phyloP scores from a whole-genome alignment of 92 coral and sea anemone genomes.

The Hydrozoanthus gracilis region DNA sequence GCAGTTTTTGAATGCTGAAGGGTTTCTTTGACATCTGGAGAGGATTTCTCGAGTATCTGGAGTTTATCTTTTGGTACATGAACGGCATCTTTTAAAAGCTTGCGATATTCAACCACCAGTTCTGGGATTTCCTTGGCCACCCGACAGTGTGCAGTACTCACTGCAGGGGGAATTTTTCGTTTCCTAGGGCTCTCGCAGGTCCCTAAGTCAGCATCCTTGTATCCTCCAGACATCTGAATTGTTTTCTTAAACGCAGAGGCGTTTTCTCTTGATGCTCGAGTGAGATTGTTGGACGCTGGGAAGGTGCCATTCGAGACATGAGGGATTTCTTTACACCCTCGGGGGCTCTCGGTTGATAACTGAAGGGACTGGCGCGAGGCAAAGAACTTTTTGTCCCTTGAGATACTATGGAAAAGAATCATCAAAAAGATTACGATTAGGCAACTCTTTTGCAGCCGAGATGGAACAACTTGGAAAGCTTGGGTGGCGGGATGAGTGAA shows the following conservation, averaged over 20 bases:
- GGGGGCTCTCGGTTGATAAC: conserved; percentile 13
- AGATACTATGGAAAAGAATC: not conserved
- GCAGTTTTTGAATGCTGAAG: not conserved
- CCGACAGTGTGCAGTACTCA: not conserved
- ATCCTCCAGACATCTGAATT: not conserved
- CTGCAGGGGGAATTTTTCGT: too few relatives aligned
- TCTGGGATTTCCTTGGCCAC: not conserved
- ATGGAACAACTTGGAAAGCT: too few relatives aligned
- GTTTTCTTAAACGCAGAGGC: not conserved
- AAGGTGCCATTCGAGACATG: not conserved
- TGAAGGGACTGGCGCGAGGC: not conserved
- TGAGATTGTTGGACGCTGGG: not conserved
- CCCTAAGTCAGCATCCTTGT: too few relatives aligned
- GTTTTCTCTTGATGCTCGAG: not conserved
- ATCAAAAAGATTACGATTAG: too few relatives aligned
- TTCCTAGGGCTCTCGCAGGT: too few relatives aligned
- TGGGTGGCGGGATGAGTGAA: too few relatives aligned
- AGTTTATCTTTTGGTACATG: not conserved
- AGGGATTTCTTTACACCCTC: conserved; percentile 5
- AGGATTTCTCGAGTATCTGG: not conserved
- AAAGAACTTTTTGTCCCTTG: not conserved
- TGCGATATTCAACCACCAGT: too few relatives aligned
- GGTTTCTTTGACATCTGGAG: not conserved
- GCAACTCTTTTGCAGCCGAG: too few relatives aligned
- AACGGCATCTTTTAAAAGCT: not conserved